Evolutionary conservation across 2,113 vertebrate genomes (phyloP), one percentile per base, ranked within the genome.

Genomic region (Elephas maximus): DNA sequence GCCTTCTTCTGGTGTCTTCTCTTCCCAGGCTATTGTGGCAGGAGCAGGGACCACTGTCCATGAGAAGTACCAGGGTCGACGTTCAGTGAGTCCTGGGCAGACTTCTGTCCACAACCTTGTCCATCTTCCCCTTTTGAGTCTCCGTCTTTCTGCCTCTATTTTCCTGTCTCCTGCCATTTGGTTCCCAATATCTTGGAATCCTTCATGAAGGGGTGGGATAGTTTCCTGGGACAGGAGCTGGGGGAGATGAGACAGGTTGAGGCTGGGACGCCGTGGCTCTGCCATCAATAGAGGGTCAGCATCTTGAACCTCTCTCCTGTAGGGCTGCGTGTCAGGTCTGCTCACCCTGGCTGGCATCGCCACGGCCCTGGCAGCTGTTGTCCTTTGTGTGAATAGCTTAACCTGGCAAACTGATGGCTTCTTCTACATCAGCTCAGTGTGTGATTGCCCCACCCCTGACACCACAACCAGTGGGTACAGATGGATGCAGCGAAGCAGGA

Each of bases 401-500:
- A 7, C 33, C 28, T 76, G 69, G 93, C 80, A 89, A 57, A n/a
- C 0, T 0, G 23, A 79, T 2, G 21, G 1, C 62, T 24, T 24
- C 37, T 8, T 12, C 23, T 5, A 74, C 26, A 8, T 94, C 14
- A 6, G 1, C 33, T 41, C 17, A 0, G 1, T 65, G 24, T 98
- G 95, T 37, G 41, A 84, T 0, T 0, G 0, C 26, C 37, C 24
- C 0, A 20, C 1, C 17, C 21, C 44, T 18, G 8, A 2, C 2
- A 14, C 0, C 53, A 4, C 21, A 0, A 84, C 37, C 18, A 0
- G 3, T 5, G 12, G 0, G 8, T 92, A 95, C 15, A 2, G 0
- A 14, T 1, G 15, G 77, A 0, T 0, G 3, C 1, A 5, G 23
- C 1, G 0, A 4, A 6, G 3, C 3, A 0, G 0, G 1, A 17